These are phyloP conservation scores for Melanostigma gelatinosum DNA, from an alignment of 2,113 vertebrate genomes.

Conservation along the genomic window DNA sequence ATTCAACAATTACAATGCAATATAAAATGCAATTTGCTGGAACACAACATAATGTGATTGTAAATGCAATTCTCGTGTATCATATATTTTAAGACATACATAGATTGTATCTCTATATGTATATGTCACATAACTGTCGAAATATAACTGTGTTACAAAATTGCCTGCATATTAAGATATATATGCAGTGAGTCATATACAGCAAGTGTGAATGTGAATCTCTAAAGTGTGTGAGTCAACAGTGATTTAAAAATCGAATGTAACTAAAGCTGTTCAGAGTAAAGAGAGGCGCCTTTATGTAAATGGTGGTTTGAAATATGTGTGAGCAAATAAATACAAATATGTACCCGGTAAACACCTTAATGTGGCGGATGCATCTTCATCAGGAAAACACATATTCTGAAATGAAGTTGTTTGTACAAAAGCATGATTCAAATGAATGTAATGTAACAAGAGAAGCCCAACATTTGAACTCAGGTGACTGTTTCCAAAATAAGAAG, in stretches of 20 bases:
- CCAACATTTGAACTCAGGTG: constrained; percentile 14
- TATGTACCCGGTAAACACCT: neutral
- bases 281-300: neutral
- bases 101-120: neutral
- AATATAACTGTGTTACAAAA: neutral
- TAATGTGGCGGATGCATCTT: neutral
- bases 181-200: neutral
- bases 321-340: neutral
- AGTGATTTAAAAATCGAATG: neutral
- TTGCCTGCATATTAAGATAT: neutral
- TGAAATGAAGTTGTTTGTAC: neutral
- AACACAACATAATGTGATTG: neutral
- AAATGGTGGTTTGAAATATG: constrained; percentile 1
- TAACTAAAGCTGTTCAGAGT: neutral
- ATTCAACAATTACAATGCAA: neutral
- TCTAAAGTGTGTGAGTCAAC: neutral
- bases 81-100: neutral
- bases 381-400: neutral
- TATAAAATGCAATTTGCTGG: neutral
- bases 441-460: constrained; percentile 1
- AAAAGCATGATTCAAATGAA: constrained; percentile 2
- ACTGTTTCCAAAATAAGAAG: constrained; percentile 25
- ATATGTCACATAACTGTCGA: neutral
- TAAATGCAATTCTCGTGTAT: neutral
- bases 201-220: neutral